A percentile compares a stretch with the other conserved stretches of the same genome.
These are phyloP conservation scores for Caloenas nicobarica DNA, from an alignment of 2,113 vertebrate genomes.

Conservation along the genomic window DNA sequence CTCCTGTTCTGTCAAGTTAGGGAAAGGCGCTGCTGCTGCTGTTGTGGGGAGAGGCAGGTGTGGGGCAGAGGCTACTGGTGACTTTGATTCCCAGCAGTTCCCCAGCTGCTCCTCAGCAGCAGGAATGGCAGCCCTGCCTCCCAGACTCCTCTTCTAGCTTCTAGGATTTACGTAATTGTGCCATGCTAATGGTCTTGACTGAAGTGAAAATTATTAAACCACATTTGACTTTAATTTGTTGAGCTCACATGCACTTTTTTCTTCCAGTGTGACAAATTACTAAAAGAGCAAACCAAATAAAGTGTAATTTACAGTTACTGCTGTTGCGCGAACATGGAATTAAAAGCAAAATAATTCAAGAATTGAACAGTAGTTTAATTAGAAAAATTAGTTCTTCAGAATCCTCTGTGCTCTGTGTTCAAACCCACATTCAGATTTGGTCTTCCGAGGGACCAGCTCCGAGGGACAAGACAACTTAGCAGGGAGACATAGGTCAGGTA, in stretches of 20 bases:
- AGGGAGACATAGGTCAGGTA: not conserved
- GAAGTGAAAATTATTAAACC: conserved; percentile 70
- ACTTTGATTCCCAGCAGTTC: not conserved
- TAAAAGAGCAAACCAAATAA: conserved; percentile 63
- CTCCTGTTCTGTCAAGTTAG: not conserved
- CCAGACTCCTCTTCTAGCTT: not conserved
- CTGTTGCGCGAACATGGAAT: conserved; percentile 41
- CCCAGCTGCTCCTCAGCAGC: not conserved
- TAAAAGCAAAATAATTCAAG: conserved; percentile 55
- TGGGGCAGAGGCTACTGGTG: not conserved
- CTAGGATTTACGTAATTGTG: conserved; percentile 56
- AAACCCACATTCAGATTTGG: not conserved
- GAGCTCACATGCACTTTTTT: conserved; percentile 26
- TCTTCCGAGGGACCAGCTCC: not conserved
- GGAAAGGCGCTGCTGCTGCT: not conserved
- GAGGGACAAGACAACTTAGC: not conserved
- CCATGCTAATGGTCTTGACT: conserved; percentile 55
- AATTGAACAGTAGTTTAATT: conserved; percentile 30
- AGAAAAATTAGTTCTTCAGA: not conserved
- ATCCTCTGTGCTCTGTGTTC: not conserved
- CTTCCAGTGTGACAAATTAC: conserved; percentile 59
- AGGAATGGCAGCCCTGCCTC: not conserved
- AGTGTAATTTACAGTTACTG: conserved; percentile 60
- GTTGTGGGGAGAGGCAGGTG: not conserved
- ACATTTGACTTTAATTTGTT: conserved; percentile 68